Percentiles rank a stretch among this genome's conserved stretches.
Evolutionary conservation across 2,797 vertebrate genomes (phyloP).

Genomic region (Parauchenoglanis punctatus): DNA sequence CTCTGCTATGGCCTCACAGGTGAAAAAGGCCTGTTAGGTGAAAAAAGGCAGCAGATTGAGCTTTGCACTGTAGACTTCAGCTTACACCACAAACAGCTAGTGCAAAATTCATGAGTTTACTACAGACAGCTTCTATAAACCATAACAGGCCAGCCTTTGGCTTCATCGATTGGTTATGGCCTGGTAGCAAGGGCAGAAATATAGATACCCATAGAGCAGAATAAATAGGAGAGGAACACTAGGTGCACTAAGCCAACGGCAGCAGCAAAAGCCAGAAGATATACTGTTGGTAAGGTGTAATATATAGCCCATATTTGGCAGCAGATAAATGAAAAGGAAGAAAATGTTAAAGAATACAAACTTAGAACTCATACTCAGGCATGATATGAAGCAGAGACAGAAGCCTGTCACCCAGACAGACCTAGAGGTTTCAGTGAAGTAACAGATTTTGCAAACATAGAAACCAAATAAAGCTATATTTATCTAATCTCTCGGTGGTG

Average conservation of each 20-base stretch:
- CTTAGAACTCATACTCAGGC: slow-evolving; percentile 10
- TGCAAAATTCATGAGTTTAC: slow-evolving; percentile 51
- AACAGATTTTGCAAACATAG: slow-evolving; percentile 56
- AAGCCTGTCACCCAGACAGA: slow-evolving; percentile 43
- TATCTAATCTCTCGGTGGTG: slow-evolving; percentile 57
- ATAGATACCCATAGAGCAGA: slow-evolving; percentile 31
- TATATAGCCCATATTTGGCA: background rate
- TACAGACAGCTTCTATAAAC: slow-evolving; percentile 54
- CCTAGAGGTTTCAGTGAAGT: slow-evolving; percentile 51
- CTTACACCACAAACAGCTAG: slow-evolving; percentile 13
- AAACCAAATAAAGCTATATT: slow-evolving; percentile 58
- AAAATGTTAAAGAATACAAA: background rate
- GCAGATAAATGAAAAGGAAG: slow-evolving; percentile 20
- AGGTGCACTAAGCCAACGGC: slow-evolving; percentile 31
- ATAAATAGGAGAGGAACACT: slow-evolving; percentile 42
- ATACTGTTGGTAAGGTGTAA: background rate
- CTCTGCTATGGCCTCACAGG: background rate
- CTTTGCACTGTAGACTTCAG: slow-evolving; percentile 31
- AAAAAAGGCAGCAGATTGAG: slow-evolving; percentile 7
- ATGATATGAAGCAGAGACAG: slow-evolving; percentile 37
- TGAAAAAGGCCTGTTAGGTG: slow-evolving; percentile 15
- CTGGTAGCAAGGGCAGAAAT: slow-evolving; percentile 27
- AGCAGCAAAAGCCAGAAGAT: slow-evolving; percentile 19
- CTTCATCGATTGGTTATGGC: slow-evolving; percentile 47
- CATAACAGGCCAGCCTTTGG: slow-evolving; percentile 39